Conservation (phyloP, 2,113 vertebrate genomes). For the Suncus etruscus region DNA sequence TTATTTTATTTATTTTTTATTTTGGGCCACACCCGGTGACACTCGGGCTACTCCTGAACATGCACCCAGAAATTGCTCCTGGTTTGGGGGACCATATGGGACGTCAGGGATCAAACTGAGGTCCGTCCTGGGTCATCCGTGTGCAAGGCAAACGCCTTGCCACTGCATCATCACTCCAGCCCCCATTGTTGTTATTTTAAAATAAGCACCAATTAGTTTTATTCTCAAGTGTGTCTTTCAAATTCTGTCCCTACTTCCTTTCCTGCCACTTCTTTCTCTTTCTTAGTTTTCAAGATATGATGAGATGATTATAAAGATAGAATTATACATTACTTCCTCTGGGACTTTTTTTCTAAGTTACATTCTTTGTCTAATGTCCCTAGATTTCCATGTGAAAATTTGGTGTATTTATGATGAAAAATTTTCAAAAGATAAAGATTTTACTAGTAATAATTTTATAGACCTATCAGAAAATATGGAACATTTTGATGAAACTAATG, state of each 20-base stretch:
- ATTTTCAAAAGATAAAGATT: conserved; percentile 17
- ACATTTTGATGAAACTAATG: conserved; percentile 20
- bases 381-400: neutral
- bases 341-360: neutral
- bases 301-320: neutral
- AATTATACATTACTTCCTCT: neutral
- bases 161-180: no score
- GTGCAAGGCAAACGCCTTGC: no score
- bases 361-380: neutral
- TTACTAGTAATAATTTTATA: neutral
- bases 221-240: neutral
- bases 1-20: neutral
- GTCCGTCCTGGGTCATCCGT: no score
- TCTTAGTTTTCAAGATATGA: neutral
- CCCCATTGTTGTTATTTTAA: neutral
- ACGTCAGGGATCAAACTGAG: no score
- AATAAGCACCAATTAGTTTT: neutral
- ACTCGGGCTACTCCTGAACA: no score
- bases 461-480: neutral
- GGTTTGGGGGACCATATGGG: no score
- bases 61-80: no score
- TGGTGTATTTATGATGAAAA: neutral
- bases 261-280: neutral
- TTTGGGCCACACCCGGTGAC: no score
- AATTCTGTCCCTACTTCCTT: neutral